Percentiles rank a stretch among this genome's conserved stretches.
Conservation (phyloP, 2,888 invertebrate species). For the Drosophila prolongata region DNA sequence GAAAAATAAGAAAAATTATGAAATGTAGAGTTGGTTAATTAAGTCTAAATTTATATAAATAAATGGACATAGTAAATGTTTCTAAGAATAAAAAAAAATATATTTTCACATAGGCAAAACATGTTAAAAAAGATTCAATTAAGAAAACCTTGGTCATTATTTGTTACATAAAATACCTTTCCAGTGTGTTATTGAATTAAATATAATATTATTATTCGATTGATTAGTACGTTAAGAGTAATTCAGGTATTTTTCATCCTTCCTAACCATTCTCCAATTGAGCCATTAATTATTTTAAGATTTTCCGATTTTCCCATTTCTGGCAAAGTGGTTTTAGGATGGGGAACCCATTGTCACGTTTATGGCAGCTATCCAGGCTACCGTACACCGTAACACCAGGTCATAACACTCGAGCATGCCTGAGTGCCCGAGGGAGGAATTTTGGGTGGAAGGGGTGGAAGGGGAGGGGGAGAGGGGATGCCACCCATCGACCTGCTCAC, state of each 20-base stretch:
- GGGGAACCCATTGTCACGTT: constrained; percentile 21
- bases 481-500: constrained; percentile 26
- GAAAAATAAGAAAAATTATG: not conserved
- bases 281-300: constrained; percentile 6
- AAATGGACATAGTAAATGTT: too few species aligned
- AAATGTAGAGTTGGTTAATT: not conserved
- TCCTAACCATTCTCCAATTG: not conserved
- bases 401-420: constrained; percentile 21
- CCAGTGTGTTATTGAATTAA: too few species aligned
- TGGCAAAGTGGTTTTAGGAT: constrained; percentile 2
- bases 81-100: too few species aligned
- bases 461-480: not conserved
- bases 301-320: constrained; percentile 20
- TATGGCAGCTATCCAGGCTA: constrained; percentile 26
- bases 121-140: too few species aligned
- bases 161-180: too few species aligned
- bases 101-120: too few species aligned
- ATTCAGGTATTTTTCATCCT: too few species aligned
- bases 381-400: constrained; percentile 17
- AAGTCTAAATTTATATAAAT: too few species aligned
- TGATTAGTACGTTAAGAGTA: too few species aligned
- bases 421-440: constrained; percentile 2
- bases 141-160: too few species aligned
- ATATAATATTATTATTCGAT: too few species aligned
- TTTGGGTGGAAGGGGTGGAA: not conserved